Conservation (phyloP, 2,113 vertebrate species). For the Pachypanchax playfairii region DNA sequence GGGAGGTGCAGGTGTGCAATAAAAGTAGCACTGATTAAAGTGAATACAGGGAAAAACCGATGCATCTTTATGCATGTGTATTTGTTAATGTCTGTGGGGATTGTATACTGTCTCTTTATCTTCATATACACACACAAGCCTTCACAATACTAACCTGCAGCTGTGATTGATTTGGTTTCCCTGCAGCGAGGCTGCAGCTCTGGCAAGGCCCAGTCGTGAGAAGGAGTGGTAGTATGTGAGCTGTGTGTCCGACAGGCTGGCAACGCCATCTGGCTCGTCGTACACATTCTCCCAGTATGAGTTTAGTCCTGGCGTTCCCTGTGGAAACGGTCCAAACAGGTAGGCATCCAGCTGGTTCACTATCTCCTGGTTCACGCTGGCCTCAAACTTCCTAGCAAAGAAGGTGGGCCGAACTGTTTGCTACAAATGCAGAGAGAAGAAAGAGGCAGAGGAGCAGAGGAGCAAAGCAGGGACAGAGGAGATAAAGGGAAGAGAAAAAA, state of each 20-base stretch:
- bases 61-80: slow-evolving; percentile 18
- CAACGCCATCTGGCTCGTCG: slow-evolving; percentile 88
- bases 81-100: not conserved
- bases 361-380: slow-evolving; percentile 96
- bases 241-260: slow-evolving; percentile 85
- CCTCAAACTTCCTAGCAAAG: slow-evolving; percentile 97
- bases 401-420: slow-evolving; percentile 96
- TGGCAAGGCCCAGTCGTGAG: slow-evolving; percentile 85
- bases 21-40: slow-evolving; percentile 4
- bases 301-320: slow-evolving; percentile 84
- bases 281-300: slow-evolving; percentile 95
- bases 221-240: slow-evolving; percentile 94
- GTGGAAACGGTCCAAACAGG: slow-evolving; percentile 88
- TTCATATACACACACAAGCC: not conserved
- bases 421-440: slow-evolving; percentile 67
- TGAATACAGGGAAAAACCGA: not conserved
- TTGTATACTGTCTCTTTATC: not conserved
- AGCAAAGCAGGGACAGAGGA: slow-evolving; percentile 19
- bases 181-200: slow-evolving; percentile 84
- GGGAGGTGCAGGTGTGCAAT: slow-evolving; percentile 8
- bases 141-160: slow-evolving; percentile 85
- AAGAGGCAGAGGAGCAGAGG: slow-evolving; percentile 1
- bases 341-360: slow-evolving; percentile 93
- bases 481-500: slow-evolving; percentile 42
- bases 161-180: slow-evolving; percentile 83